Evolutionary conservation across 1,140 invertebrate genomes (phyloP), one percentile per base, ranked within the genome.

Genomic region (Zaprionus tsacasi): DNA sequence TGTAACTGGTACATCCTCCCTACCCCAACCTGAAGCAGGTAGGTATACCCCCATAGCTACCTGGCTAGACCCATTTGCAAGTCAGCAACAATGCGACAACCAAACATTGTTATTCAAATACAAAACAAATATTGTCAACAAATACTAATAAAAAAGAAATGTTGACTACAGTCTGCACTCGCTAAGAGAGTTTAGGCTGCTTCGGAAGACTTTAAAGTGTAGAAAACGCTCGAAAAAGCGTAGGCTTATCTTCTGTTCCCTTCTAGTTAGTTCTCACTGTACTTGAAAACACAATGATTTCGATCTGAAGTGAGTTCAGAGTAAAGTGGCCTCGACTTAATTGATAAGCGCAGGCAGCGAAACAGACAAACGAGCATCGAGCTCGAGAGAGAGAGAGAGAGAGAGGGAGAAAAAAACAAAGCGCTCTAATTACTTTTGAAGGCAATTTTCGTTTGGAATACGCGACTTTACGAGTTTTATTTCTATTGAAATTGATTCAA

Each of bases 1-100:
- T 88, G 83, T 89, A 87, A 87, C 83, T 87, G 83, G 83, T 78
- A 88, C 85, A 88, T 87, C 54, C 75, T 74, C 15, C 38, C 33
- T 15, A 38, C 12, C 45, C 13, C 27, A 35, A n/a, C 27, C 13
- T 11, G 3, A 2, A 7, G n/a, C 15, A 8, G 33, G 17, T 33
- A 3, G 30, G 15, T 6, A 8, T 25, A 6, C 3, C 33, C n/a
- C 8, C 30, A 33, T 21, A 21, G 21, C 12, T 25, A 12, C 1
- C 13, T 43, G 13, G n/a, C n/a, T 61, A 40, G 36, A 43, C 68
- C 67, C 35, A 72, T 76, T 76, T 76, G 74, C 74, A 76, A 72
- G 63, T 71, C 60, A 76, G 73, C 69, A 71, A 76, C 61, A 76
- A 76, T 66, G 45, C 21, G 70, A 30, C 27, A 76, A 38, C 61